Conservation (phyloP, 2,797 vertebrate species). For the Sebastes taczanowskii region DNA sequence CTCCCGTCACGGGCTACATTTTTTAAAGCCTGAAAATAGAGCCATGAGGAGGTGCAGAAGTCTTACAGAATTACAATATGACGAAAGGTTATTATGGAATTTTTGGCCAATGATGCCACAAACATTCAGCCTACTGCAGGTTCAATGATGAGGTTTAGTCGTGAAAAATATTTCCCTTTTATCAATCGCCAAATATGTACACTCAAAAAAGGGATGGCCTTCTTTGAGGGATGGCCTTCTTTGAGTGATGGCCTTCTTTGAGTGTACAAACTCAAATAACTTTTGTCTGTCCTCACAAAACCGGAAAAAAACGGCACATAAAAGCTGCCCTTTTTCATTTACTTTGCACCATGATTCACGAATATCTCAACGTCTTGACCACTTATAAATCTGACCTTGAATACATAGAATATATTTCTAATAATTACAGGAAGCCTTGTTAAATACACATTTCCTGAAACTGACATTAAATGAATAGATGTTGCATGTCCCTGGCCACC, state of each 20-base stretch:
- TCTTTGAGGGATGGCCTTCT: too few species aligned
- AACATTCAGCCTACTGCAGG: fast-evolving
- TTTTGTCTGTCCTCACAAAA: neutral
- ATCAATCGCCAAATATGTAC: neutral
- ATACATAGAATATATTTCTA: neutral
- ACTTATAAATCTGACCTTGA: neutral
- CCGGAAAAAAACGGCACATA: neutral
- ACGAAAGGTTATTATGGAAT: fast-evolving
- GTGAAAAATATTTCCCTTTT: neutral
- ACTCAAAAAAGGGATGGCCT: neutral
- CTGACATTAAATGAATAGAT: neutral
- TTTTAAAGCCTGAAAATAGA: too few species aligned
- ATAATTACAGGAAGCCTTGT: neutral
- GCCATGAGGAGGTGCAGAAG: too few species aligned
- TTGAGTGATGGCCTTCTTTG: too few species aligned
- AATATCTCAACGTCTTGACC: neutral
- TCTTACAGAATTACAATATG: too few species aligned
- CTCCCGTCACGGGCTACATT: fast-evolving
- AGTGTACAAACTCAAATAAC: neutral
- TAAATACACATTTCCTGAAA: neutral
- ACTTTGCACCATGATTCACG: neutral
- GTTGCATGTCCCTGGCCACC: neutral
- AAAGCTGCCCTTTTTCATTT: neutral
- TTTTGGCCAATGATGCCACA: too few species aligned
- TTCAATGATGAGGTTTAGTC: too few species aligned